These are phyloP conservation scores for Colinus virginianus DNA, from an alignment of 2,113 vertebrate species.

Conservation along the genomic window DNA sequence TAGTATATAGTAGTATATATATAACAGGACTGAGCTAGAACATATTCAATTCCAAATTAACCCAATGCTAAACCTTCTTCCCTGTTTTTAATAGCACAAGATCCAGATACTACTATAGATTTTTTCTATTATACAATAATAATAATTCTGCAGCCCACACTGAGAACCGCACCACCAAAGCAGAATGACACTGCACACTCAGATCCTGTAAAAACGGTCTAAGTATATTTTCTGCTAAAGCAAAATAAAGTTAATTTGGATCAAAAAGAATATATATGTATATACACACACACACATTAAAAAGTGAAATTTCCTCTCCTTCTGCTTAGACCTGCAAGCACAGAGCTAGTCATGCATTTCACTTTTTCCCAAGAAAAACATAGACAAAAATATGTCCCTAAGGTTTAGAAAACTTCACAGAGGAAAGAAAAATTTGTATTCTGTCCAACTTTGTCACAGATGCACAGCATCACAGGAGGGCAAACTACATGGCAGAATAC, in stretches of 20 bases:
- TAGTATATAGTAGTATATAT: neutral
- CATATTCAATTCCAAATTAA: neutral
- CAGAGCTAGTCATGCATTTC: neutral
- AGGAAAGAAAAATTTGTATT: neutral
- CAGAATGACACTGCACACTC: neutral
- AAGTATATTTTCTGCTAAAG: neutral
- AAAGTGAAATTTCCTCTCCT: neutral
- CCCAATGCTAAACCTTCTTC: neutral
- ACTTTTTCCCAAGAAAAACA: neutral
- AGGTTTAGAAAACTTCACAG: neutral
- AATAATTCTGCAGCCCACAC: neutral
- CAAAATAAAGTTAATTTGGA: neutral
- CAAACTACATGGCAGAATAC: neutral
- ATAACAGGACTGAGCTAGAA: neutral
- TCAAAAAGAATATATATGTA: neutral
- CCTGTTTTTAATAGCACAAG: neutral
- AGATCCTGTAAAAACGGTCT: neutral
- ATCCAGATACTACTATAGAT: neutral
- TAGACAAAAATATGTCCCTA: neutral
- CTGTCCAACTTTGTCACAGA: neutral
- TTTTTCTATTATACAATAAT: neutral
- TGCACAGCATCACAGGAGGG: neutral
- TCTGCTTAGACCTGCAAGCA: neutral
- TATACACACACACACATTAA: neutral
- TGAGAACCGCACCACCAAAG: neutral